phyloP scores from a whole-genome alignment of 92 coral and sea anemone species.

The Epizoanthus fatuus region DNA sequence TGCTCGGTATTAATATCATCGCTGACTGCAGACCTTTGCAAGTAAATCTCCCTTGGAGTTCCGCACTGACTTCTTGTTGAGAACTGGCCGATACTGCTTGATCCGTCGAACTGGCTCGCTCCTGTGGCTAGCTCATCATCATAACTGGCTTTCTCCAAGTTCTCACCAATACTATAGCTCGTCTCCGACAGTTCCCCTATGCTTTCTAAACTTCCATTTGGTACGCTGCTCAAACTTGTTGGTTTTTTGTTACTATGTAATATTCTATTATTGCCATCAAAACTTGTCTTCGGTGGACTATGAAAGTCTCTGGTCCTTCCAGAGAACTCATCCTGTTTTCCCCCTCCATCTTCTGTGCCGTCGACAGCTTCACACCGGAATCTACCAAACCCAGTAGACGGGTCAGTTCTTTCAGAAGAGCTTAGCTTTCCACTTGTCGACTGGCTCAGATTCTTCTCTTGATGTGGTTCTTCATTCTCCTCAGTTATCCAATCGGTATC shows the following conservation, averaged over 20 bases:
- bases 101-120: background rate
- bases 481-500: conserved; percentile 81
- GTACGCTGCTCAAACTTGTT: conserved; percentile 2
- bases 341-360: background rate
- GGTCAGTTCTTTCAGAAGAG: conserved; percentile 7
- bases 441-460: conserved; percentile 1
- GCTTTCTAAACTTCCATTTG: conserved; percentile 6
- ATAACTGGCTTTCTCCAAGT: background rate
- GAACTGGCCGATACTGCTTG: background rate
- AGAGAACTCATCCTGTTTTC: background rate
- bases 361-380: conserved; percentile 22
- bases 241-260: conserved; percentile 19
- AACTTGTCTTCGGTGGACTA: background rate
- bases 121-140: background rate
- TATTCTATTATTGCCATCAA: background rate
- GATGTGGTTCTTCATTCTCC: conserved; percentile 56
- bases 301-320: conserved; percentile 10
- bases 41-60: background rate
- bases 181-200: background rate
- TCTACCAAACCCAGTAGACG: background rate
- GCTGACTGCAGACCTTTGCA: background rate
- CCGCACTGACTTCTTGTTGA: background rate
- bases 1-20: background rate
- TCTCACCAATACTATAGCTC: background rate
- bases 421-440: background rate